Conservation (phyloP, 2,888 invertebrate species). For the Therioaphis trifolii region DNA sequence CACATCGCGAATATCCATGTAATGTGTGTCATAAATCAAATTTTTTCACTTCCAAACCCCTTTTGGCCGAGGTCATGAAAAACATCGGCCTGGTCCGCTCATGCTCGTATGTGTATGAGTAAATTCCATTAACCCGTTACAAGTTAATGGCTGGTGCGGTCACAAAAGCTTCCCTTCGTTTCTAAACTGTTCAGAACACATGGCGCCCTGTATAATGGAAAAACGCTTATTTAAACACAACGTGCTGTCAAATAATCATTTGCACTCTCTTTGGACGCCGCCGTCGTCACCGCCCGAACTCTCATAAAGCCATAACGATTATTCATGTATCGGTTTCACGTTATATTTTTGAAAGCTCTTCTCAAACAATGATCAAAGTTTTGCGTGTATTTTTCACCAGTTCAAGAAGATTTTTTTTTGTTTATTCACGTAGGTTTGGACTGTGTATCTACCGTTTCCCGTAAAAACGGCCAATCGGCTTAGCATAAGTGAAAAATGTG, state of each 20-base stretch:
- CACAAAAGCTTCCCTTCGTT: constrained; percentile 41
- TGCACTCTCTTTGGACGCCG: constrained; percentile 3
- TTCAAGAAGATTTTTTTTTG: too few species aligned
- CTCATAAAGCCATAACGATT: neutral
- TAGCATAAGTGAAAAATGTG: constrained; percentile 16
- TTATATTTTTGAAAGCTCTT: neutral
- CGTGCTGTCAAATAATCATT: constrained; percentile 23
- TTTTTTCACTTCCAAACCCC: constrained; percentile 12
- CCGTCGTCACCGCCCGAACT: neutral
- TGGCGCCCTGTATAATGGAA: constrained; percentile 5
- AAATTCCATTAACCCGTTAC: constrained; percentile 60
- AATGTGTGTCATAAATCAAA: constrained; percentile 34
- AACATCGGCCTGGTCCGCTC: constrained; percentile 26
- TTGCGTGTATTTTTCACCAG: too few species aligned
- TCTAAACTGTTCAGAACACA: constrained; percentile 51
- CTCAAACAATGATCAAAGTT: neutral
- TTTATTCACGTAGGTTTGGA: neutral
- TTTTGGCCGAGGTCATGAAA: constrained; percentile 42
- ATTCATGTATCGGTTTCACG: neutral
- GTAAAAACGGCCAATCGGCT: neutral
- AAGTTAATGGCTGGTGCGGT: constrained; percentile 54
- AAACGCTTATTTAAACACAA: constrained; percentile 4
- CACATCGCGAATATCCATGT: too few species aligned
- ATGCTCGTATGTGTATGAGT: neutral
- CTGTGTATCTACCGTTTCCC: constrained; percentile 15